Evolutionary conservation across 2,113 vertebrate genomes (phyloP), one percentile per base, ranked within the genome.

Genomic region (Hyaena hyaena): DNA sequence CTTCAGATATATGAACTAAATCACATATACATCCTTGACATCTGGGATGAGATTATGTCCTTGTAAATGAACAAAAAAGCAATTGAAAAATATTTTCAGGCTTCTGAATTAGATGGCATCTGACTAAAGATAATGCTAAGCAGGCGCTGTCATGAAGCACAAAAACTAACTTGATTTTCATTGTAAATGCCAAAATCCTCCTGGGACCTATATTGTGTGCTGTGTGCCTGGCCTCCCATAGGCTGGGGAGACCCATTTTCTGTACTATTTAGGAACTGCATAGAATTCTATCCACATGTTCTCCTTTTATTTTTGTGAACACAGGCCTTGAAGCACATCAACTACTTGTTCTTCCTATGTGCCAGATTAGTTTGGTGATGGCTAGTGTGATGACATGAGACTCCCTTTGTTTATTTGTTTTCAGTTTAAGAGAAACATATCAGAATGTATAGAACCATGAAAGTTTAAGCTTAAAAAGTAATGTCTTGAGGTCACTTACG

Each of bases 131-230:
- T n/a, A 21, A 61, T 69, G 43, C 0, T 65, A 88, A 91, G n/a
- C 43, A 55, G 16, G 26, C 31, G 58, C 26, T 71, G 55, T 66
- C 23, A 39, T 7, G 33, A 85, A 19, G 43, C 48, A 77, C 71
- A 45, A 93, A 93, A 90, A 90, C 79, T 86, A 77, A 86, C 35
- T 45, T 93, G 35, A 26, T 55, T 66, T 82, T 82, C 9, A 74
- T 7, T 93, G 45, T 88, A 35, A 97, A 88, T 35, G 28, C 23
- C 43, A 14, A 90, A n/a, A 26, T 90, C 35, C 58, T 79, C 81
- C 31, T 21, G 7, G 21, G 43, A 15, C 35, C 58, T 11, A 4
- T 82, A 31, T n/a, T 61, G 43, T 53, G 4, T 73, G 31, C 35
- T 82, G 7, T 53, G 3, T 31, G 15, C 35, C 50, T 86, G 33